These are phyloP conservation scores for Hirundo rustica DNA, from an alignment of 2,797 vertebrate genomes.

Conservation along the genomic window DNA sequence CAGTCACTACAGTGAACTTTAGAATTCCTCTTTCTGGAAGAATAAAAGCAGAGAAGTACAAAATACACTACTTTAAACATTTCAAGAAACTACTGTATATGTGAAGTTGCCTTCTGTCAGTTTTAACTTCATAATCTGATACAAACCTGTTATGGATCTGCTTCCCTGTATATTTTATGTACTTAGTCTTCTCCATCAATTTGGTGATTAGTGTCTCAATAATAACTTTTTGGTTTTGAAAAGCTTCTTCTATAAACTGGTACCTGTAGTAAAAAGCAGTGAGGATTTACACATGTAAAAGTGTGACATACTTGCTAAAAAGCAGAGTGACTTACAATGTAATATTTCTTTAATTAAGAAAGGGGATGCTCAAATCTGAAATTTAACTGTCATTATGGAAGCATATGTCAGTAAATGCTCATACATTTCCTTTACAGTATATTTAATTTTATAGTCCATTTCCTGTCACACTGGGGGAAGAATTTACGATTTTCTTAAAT, in stretches of 20 bases:
- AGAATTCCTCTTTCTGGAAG: background rate
- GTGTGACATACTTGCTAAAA: background rate
- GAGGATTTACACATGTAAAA: background rate
- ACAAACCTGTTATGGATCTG: conserved; percentile 91
- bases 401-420: background rate
- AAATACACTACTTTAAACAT: background rate
- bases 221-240: conserved; percentile 95
- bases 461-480: background rate
- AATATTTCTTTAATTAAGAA: background rate
- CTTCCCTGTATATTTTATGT: conserved; percentile 91
- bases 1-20: background rate
- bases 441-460: background rate
- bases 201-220: conserved; percentile 94
- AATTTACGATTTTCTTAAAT: background rate
- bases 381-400: background rate
- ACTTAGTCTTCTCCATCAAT: conserved; percentile 94
- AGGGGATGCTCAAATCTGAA: background rate
- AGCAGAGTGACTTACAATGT: background rate
- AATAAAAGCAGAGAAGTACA: background rate
- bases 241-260: conserved; percentile 98
- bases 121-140: background rate
- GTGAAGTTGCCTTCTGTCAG: background rate
- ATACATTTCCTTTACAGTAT: background rate
- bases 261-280: conserved; percentile 76
- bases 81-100: background rate